Conservation (phyloP, 2,888 invertebrate species). For the Caenorhabditis angaria region DNA sequence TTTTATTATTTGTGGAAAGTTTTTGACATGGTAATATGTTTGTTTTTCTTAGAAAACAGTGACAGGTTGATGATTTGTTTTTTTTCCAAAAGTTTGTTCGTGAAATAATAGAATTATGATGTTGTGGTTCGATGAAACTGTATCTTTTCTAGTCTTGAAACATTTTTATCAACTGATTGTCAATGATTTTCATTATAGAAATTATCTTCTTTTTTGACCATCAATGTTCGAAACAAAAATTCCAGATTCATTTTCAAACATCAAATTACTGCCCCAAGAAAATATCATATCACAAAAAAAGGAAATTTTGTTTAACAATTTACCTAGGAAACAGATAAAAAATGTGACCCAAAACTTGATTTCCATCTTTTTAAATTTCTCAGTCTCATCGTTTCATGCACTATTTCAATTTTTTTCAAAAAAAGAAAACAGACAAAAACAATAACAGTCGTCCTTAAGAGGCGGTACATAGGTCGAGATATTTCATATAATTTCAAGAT, state of each 20-base stretch:
- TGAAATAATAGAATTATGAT: too few species aligned
- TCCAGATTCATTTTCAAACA: background rate
- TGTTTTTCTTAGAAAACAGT: background rate
- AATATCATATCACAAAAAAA: background rate
- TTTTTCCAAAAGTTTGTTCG: too few species aligned
- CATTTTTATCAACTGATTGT: too few species aligned
- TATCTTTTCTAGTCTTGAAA: too few species aligned
- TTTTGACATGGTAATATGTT: background rate
- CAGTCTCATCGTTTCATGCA: background rate
- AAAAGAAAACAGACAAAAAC: background rate
- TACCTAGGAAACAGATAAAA: background rate
- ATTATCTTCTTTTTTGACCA: too few species aligned
- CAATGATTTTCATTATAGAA: too few species aligned
- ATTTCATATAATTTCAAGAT: background rate
- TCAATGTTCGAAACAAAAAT: too few species aligned
- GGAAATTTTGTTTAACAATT: background rate
- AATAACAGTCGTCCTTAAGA: background rate
- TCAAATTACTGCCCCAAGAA: background rate
- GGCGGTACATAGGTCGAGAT: background rate
- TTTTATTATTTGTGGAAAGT: background rate
- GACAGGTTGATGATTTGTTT: background rate
- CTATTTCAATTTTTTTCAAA: background rate
- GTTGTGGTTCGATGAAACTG: too few species aligned
- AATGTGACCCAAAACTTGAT: slow-evolving; percentile 4
- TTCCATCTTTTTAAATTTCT: background rate